A percentile compares a stretch with the other conserved stretches of the same genome.
These are phyloP conservation scores for Nezara viridula DNA, from an alignment of 2,888 invertebrate species.

Conservation along the genomic window DNA sequence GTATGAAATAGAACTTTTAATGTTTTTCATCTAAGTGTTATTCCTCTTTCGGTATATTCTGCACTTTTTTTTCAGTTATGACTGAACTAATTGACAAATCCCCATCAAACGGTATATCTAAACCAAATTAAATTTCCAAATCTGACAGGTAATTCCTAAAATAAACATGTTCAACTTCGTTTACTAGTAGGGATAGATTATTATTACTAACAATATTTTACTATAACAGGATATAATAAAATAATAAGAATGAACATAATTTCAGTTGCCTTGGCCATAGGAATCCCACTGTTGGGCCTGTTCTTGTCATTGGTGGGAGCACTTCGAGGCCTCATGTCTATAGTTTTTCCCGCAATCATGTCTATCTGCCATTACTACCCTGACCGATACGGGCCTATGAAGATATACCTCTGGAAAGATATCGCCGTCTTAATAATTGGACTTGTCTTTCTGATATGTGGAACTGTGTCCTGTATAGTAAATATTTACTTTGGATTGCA, in stretches of 20 bases:
- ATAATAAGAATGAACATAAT: neutral
- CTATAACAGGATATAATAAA: neutral
- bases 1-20: no score
- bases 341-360: neutral
- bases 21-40: no score
- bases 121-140: no score
- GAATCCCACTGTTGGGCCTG: neutral
- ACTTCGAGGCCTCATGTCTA: neutral
- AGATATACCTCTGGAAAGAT: neutral
- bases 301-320: slow-evolving; percentile 1
- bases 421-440: neutral
- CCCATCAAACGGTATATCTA: no score
- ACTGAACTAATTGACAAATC: no score
- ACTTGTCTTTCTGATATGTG: neutral
- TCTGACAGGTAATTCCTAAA: no score
- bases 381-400: neutral
- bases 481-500: neutral
- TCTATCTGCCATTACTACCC: slow-evolving; percentile 23
- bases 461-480: neutral
- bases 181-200: no score
- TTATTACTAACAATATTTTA: neutral
- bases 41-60: no score
- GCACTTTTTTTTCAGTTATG: no score
- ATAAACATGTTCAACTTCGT: no score
- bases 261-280: neutral